These are phyloP conservation scores for Zaprionus nigranus DNA, from an alignment of 1,140 invertebrate genomes.

Conservation along the genomic window DNA sequence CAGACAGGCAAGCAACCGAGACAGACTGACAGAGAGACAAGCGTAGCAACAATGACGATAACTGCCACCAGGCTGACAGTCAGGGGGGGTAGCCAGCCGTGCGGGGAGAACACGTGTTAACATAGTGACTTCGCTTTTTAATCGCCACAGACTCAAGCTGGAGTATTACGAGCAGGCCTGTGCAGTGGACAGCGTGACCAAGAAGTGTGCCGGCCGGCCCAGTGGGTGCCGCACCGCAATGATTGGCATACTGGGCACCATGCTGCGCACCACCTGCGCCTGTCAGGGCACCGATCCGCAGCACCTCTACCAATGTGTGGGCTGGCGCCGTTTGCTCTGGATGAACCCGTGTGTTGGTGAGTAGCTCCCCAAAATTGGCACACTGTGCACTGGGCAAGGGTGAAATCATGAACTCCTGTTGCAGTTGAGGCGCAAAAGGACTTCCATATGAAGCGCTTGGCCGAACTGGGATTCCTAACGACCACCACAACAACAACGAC, in stretches of 20 bases:
- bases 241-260: conserved; percentile 93
- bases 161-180: conserved; percentile 95
- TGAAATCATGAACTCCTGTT: conserved; percentile 11
- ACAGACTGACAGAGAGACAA: conserved; percentile 9
- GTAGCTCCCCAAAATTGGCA: conserved; percentile 69
- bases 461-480: conserved; percentile 85
- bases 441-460: conserved; percentile 90
- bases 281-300: conserved; percentile 93
- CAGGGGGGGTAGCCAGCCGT: no score
- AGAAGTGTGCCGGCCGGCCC: conserved; percentile 93
- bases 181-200: conserved; percentile 94
- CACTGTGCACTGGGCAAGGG: not conserved
- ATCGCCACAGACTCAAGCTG: conserved; percentile 87
- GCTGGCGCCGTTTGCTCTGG: conserved; percentile 95
- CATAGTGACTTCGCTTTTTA: conserved; percentile 33
- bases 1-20: conserved; percentile 25
- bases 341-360: conserved; percentile 96
- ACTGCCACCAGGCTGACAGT: conserved; percentile 44
- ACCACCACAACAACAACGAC: conserved; percentile 85
- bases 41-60: conserved; percentile 26
- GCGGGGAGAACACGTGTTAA: conserved; percentile 36
- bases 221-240: conserved; percentile 92
- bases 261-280: conserved; percentile 92
- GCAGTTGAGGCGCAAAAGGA: conserved; percentile 95
- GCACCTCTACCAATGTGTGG: conserved; percentile 93